Conservation (phyloP, 2,797 vertebrate genomes). For the Apodemus agrarius region DNA sequence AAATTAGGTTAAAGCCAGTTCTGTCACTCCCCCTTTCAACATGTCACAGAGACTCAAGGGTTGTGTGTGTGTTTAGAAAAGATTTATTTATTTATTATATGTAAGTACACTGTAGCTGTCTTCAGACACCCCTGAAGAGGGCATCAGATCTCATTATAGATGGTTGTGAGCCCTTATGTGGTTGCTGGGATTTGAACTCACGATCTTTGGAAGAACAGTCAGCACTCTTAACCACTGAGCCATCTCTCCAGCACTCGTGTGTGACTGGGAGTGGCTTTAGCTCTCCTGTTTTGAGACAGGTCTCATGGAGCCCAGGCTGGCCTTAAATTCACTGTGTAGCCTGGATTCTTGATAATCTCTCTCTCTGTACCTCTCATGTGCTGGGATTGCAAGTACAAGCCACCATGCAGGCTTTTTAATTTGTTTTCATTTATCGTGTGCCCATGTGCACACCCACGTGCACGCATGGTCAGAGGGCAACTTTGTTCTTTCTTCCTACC, state of each 20-base stretch:
- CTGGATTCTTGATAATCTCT: background rate
- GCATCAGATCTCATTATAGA: too few species aligned
- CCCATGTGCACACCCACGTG: too few species aligned
- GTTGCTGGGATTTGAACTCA: too few species aligned
- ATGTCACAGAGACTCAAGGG: background rate
- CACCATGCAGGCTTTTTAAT: background rate
- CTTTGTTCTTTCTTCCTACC: background rate
- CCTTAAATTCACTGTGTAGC: background rate
- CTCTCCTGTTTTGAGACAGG: background rate
- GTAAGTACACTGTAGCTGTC: too few species aligned
- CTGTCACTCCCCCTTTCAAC: background rate
- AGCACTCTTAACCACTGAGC: too few species aligned
- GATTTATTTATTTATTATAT: too few species aligned
- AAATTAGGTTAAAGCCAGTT: background rate
- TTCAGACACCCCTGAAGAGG: too few species aligned
- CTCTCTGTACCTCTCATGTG: too few species aligned
- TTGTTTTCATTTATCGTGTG: background rate
- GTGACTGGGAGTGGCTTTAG: too few species aligned
- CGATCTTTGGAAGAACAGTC: too few species aligned
- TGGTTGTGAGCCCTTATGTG: too few species aligned
- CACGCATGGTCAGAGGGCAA: background rate
- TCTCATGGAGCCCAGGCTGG: background rate
- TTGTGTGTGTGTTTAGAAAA: background rate
- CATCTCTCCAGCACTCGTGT: too few species aligned
- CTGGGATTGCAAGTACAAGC: background rate